phyloP scores from a whole-genome alignment of 1,140 invertebrate species.

The Matsumurasca onukii region DNA sequence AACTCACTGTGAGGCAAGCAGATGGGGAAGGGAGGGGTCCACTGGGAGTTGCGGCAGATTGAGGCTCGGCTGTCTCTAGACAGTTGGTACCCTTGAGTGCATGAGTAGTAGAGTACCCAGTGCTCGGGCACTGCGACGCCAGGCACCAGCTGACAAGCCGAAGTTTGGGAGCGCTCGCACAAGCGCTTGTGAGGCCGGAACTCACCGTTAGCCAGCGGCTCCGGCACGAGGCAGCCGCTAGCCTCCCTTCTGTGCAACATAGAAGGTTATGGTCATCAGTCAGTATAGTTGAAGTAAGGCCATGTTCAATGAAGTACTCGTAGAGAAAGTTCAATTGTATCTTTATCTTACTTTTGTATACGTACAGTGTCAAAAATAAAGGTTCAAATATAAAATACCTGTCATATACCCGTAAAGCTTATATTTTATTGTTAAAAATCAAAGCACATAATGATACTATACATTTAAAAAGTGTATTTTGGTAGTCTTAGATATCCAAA shows the following conservation, averaged over 20 bases:
- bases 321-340: too few species aligned
- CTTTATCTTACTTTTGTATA: too few species aligned
- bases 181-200: background rate
- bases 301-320: too few species aligned
- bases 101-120: slow-evolving; percentile 7
- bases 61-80: background rate
- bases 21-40: background rate
- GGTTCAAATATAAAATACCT: too few species aligned
- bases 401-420: too few species aligned
- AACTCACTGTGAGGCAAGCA: background rate
- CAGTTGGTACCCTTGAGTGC: background rate
- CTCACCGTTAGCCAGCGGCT: background rate
- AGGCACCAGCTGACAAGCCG: background rate
- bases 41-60: background rate
- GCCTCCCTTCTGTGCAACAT: background rate
- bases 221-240: slow-evolving; percentile 14
- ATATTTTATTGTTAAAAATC: too few species aligned
- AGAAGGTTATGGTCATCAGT: too few species aligned
- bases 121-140: background rate
- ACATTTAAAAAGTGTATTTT: too few species aligned
- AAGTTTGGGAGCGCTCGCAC: background rate
- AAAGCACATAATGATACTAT: too few species aligned
- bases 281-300: too few species aligned
- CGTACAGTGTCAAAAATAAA: too few species aligned
- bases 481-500: too few species aligned